These are phyloP conservation scores for Spodoptera exigua DNA, from an alignment of 2,888 invertebrate species.

Conservation along the genomic window DNA sequence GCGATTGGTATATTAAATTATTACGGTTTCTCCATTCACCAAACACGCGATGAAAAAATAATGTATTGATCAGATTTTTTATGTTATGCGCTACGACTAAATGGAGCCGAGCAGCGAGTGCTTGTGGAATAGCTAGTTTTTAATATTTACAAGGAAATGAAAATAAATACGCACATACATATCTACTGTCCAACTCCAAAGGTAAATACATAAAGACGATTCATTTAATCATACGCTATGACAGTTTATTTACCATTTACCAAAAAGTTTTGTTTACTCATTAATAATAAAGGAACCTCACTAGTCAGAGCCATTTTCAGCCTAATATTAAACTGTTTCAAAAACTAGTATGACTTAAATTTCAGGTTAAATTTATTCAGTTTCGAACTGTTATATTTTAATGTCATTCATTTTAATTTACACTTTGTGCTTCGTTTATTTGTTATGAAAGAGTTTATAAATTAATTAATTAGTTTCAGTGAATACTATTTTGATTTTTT, in stretches of 20 bases:
- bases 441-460: conserved; percentile 12
- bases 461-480: neutral
- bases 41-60: too few relatives aligned
- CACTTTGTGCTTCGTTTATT: conserved; percentile 29
- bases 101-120: too few relatives aligned
- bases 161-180: neutral
- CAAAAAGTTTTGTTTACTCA: conserved; percentile 34
- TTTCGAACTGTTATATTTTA: conserved; percentile 36
- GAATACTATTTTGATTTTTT: too few relatives aligned
- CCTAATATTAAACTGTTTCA: conserved; percentile 31
- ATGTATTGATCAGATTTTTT: too few relatives aligned
- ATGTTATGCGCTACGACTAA: too few relatives aligned
- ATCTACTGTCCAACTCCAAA: neutral
- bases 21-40: too few relatives aligned
- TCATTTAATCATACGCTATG: conserved; percentile 4
- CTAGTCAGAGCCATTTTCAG: conserved; percentile 5
- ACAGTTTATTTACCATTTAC: conserved; percentile 35
- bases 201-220: conserved; percentile 5
- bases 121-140: too few relatives aligned
- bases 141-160: neutral
- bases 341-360: conserved; percentile 43
- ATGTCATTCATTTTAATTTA: conserved; percentile 43
- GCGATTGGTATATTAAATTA: too few relatives aligned
- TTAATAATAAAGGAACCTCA: conserved; percentile 35
- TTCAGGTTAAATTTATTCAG: conserved; percentile 44